Base-by-base conservation (phyloP, 2,888 invertebrate genomes). In the Aphodius granarius region DNA sequence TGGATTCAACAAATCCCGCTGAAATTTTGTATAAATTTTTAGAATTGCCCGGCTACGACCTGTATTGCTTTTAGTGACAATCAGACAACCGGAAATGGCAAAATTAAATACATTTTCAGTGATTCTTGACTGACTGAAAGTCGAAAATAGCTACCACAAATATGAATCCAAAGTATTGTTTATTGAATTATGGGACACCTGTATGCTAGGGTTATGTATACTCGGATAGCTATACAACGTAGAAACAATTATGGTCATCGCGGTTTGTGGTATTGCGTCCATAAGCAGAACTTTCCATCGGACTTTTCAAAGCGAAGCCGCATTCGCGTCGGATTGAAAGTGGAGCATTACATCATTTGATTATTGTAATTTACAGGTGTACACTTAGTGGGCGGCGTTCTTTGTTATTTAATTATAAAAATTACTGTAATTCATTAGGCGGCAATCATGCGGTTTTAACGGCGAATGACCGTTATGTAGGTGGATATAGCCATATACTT, bases 381-480 rank as follows among this genome's bases (percentile, higher is more conserved):
- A 43, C 43, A 43, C 43, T 43, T 43, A 43, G 43, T 43, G 43
- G 43, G 43, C 43, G 43, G 43, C 13, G 43, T 43, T 43, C 43
- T 43, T 43, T 43, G 43, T 43, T 43, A 43, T 43, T 43, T 43
- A 43, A 43, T 43, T 43, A 43, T 43, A 43, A 43, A 43, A 43
- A 43, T 43, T 43, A 43, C 43, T 13, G 43, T 43, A 43, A 43
- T 43, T 43, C 43, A 43, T 43, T 43, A 43, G 43, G 43, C 1
- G 43, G 43, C 3, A 43, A 43, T 43, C 6, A 78, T 78, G 76
- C 71, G 75, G 73, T 77, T 78, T 78, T 75, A 78, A 72, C 76
- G 75, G 75, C 65, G 22, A 73, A 70, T 73, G 77, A 73, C 73
- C 76, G 76, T 76, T 78, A 74, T 72, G 72, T 73, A 75, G 63